Evolutionary conservation across 1,140 invertebrate species (phyloP), one percentile per base, ranked within the genome.

Genomic region (Copidosoma floridanum): DNA sequence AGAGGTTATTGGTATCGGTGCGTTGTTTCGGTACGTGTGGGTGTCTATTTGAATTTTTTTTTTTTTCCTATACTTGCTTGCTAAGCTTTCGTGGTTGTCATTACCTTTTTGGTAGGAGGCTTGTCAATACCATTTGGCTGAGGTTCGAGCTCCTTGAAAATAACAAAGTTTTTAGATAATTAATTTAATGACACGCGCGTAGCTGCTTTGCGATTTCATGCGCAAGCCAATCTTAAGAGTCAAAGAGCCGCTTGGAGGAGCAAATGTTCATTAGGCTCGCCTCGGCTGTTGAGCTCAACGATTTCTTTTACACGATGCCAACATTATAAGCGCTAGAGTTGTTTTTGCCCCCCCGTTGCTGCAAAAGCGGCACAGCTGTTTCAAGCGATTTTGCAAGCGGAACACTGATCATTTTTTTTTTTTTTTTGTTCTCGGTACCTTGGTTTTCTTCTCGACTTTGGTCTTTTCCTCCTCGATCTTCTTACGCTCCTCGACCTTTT

Each of bases 51-150:
- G n/a, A n/a, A n/a, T n/a, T n/a, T n/a, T n/a, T n/a, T n/a, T n/a
- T n/a, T n/a, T n/a, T n/a, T 32, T 6, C 29, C 12, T 32, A 12
- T 12, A 32, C 12, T 32, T 40, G 37, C 23, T 53, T 8, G 40
- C 6, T n/a, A n/a, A 29, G 11, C 27, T 54, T 61, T 54, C 48
- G 32, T 66, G 50, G 18, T 51, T 35, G 38, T 48, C 16, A 38
- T 61, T 79, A 79, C 77, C 77, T 79, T 76, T 65, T 71, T 63
- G 8, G 66, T 5, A 27, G 59, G 65, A 64, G 74, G 71, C 74
- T 77, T 74, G 69, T 75, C 68, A 67, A 79, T 73, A 77, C 77
- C 77, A 50, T 80, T 79, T 57, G 65, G 63, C 72, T 78, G 71
- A 32, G 68, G 68, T 57, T 78, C 75, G 51, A 64, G 63, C 66